phyloP scores from a whole-genome alignment of 2,113 vertebrate genomes.

The Thamnophis sirtalis region DNA sequence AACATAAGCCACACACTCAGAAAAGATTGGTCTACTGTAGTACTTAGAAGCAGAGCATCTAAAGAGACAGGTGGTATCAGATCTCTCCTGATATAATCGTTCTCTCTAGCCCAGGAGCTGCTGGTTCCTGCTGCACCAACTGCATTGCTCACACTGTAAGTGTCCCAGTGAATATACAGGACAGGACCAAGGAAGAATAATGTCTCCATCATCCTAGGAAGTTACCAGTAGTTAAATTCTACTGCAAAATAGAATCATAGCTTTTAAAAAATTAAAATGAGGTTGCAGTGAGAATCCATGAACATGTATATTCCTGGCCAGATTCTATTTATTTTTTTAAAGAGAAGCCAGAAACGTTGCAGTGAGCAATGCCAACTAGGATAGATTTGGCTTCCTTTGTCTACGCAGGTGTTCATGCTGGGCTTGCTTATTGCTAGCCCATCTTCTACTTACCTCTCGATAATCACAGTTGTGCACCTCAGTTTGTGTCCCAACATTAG shows the following conservation, averaged over 20 bases:
- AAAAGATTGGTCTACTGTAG: neutral
- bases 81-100: neutral
- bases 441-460: neutral
- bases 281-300: neutral
- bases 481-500: neutral
- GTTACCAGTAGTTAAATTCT: neutral
- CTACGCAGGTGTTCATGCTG: neutral
- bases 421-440: neutral
- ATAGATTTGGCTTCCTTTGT: neutral
- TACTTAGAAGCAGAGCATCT: neutral
- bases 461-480: neutral
- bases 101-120: neutral
- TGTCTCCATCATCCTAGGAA: neutral
- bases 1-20: neutral
- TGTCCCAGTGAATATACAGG: neutral
- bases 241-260: neutral
- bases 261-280: neutral
- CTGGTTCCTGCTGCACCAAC: neutral
- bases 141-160: neutral
- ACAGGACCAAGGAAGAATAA: neutral
- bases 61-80: neutral
- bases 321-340: neutral
- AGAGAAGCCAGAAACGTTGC: neutral
- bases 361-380: neutral
- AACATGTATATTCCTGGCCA: neutral